phyloP scores from a whole-genome alignment of 2,888 invertebrate genomes.

The Lasioglossum lativentre region DNA sequence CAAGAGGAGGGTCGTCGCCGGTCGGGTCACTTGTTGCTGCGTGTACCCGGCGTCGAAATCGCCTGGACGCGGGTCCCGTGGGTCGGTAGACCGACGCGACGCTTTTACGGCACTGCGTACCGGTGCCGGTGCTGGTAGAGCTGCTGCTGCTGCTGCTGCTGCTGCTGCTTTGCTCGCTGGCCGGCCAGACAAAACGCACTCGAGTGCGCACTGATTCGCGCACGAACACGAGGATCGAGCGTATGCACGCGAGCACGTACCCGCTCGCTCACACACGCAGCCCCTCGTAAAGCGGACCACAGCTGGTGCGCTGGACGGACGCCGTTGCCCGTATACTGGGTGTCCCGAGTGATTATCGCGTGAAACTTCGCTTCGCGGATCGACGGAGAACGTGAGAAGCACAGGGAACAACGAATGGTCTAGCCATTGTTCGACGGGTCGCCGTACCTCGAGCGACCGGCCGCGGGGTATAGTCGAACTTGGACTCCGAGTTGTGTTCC shows the following conservation, averaged over 20 bases:
- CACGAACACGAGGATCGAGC: slow-evolving; percentile 31
- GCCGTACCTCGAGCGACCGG: background rate
- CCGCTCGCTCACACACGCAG: slow-evolving; percentile 27
- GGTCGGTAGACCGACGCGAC: slow-evolving; percentile 43
- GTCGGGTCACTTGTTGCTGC: slow-evolving; percentile 56
- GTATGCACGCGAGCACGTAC: slow-evolving; percentile 17
- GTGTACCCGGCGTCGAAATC: slow-evolving; percentile 53
- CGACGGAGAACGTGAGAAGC: background rate
- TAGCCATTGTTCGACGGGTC: background rate
- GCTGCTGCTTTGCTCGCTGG: slow-evolving; percentile 10
- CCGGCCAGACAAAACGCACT: slow-evolving; percentile 60
- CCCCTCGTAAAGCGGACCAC: slow-evolving; percentile 39
- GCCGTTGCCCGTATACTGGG: slow-evolving; percentile 18
- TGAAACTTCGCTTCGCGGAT: background rate
- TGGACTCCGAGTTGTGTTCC: background rate
- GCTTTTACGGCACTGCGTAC: slow-evolving; percentile 61
- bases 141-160: background rate
- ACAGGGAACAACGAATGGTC: background rate
- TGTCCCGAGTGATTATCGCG: slow-evolving; percentile 8
- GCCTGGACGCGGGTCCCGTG: slow-evolving; percentile 39
- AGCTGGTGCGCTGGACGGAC: slow-evolving; percentile 49
- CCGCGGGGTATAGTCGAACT: too few species aligned
- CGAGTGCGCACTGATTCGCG: slow-evolving; percentile 69
- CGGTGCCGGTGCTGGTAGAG: slow-evolving; percentile 29
- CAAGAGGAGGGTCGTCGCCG: background rate